These are phyloP conservation scores for Chaenogobius annularis DNA, from an alignment of 2,113 vertebrate species.

Conservation along the genomic window DNA sequence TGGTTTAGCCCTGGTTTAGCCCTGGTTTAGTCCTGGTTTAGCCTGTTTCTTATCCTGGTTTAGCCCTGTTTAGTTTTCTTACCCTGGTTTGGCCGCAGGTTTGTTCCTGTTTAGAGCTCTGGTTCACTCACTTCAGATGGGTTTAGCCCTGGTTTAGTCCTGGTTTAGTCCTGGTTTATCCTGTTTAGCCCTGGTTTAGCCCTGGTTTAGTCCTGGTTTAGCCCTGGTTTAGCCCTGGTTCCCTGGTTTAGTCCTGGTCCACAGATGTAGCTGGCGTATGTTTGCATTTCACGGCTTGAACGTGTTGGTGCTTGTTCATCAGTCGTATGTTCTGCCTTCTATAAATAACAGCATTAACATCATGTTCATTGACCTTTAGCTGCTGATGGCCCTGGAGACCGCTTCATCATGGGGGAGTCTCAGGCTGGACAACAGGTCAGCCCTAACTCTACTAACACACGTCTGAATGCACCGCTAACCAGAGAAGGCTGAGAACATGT, in stretches of 20 bases:
- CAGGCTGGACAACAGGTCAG: conserved; percentile 96
- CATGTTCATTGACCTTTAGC: conserved; percentile 75
- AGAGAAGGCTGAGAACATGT: neutral
- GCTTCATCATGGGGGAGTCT: conserved; percentile 98
- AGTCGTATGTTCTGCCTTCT: conserved; percentile 3
- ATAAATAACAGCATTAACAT: conserved; percentile 22
- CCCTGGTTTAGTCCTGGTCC: too few relatives aligned
- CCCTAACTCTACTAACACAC: conserved; percentile 25
- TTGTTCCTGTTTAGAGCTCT: too few relatives aligned
- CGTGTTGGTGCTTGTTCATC: neutral
- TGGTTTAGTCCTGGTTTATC: neutral
- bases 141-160: too few relatives aligned
- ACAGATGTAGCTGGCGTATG: neutral
- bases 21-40: neutral
- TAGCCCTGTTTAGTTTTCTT: neutral
- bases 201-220: too few relatives aligned
- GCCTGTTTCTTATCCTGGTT: neutral
- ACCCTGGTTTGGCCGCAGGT: neutral
- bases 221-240: too few relatives aligned
- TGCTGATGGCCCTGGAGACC: conserved; percentile 97
- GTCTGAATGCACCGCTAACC: neutral
- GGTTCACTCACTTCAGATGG: too few relatives aligned
- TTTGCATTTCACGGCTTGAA: neutral
- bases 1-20: neutral
- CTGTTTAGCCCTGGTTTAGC: too few relatives aligned